Conservation (phyloP, 2,888 invertebrate species). For the Cheilosia scutellata region DNA sequence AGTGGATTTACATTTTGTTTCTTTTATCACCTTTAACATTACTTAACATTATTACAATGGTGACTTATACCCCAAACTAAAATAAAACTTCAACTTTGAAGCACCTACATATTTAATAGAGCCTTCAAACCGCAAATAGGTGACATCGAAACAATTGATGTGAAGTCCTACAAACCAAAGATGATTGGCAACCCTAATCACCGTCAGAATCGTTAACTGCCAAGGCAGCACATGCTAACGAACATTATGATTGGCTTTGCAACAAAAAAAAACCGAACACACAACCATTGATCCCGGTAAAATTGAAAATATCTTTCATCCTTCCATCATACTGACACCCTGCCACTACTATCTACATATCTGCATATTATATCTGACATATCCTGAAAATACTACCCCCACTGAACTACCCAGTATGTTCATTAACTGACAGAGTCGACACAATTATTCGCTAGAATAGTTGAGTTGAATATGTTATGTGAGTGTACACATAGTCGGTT, state of each 20-base stretch:
- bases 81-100: neutral
- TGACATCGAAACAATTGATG: conserved; percentile 4
- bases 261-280: conserved; percentile 32
- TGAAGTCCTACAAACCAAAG: conserved; percentile 2
- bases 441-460: conserved; percentile 73
- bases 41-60: too few relatives aligned
- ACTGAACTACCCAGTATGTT: conserved; percentile 48
- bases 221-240: conserved; percentile 14
- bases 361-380: conserved; percentile 43
- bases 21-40: too few relatives aligned
- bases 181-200: conserved; percentile 43
- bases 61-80: neutral
- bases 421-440: conserved; percentile 73
- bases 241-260: conserved; percentile 45
- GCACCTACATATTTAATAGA: neutral
- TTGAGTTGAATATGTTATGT: conserved; percentile 65
- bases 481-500: conserved; percentile 8
- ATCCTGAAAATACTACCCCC: conserved; percentile 56
- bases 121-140: neutral
- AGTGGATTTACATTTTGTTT: too few relatives aligned
- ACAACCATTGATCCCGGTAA: conserved; percentile 47
- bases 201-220: conserved; percentile 44
- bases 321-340: conserved; percentile 63
- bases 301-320: conserved; percentile 68
- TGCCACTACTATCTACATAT: conserved; percentile 15